phyloP scores from a whole-genome alignment of 2,113 vertebrate genomes.

The Dipodomys merriami region DNA sequence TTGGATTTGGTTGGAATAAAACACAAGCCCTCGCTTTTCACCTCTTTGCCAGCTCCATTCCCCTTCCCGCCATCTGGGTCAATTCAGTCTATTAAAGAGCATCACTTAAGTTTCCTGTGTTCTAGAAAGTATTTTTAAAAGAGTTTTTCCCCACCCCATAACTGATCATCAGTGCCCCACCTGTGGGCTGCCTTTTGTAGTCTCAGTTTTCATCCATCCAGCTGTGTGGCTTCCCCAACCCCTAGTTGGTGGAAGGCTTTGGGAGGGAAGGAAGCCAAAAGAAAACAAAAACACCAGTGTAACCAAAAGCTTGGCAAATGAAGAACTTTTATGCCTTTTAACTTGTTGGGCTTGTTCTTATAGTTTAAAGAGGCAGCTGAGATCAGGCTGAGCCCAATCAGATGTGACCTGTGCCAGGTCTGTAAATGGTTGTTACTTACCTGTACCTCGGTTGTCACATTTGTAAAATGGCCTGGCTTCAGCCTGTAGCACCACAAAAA shows the following conservation, averaged over 20 bases:
- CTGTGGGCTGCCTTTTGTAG: neutral
- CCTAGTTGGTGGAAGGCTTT: neutral
- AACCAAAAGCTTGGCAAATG: conserved; percentile 22
- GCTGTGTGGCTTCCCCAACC: neutral
- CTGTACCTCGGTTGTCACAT: neutral
- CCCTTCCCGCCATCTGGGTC: neutral
- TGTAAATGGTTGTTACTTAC: neutral
- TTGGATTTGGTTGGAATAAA: conserved; percentile 28
- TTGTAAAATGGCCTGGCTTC: conserved; percentile 28
- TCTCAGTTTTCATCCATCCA: neutral
- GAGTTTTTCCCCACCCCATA: neutral
- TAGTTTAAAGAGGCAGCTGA: neutral
- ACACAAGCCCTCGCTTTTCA: neutral
- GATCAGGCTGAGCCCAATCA: neutral
- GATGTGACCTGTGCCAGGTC: neutral
- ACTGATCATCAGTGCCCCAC: neutral
- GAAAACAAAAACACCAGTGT: conserved; percentile 14
- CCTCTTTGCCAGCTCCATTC: neutral
- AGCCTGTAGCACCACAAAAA: neutral
- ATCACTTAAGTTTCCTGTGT: neutral
- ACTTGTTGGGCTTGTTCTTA: conserved; percentile 23
- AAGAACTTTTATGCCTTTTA: conserved; percentile 13
- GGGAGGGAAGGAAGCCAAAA: conserved; percentile 37
- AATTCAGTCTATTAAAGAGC: neutral
- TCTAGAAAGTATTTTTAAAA: neutral